These are phyloP conservation scores for Nasua narica DNA, from an alignment of 2,797 vertebrate species.

Conservation along the genomic window DNA sequence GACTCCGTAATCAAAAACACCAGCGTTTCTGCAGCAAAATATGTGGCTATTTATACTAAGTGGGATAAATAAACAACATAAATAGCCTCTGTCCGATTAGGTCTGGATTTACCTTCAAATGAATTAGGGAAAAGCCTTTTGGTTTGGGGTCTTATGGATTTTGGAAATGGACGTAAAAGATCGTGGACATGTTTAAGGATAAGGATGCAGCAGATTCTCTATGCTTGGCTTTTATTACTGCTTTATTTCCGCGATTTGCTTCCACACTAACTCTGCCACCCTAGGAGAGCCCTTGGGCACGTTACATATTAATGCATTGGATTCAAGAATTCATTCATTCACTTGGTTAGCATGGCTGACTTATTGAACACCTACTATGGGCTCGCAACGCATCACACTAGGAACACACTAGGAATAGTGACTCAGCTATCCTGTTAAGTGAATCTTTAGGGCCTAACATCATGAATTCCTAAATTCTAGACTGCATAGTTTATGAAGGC, in stretches of 20 bases:
- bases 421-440: neutral
- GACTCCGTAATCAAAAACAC: neutral
- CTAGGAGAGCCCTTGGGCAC: neutral
- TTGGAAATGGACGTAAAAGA: neutral
- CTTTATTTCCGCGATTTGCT: neutral
- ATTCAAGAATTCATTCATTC: neutral
- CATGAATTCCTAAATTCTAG: neutral
- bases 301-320: neutral
- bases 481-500: neutral
- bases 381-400: rapidly evolving
- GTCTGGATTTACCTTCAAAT: constrained; percentile 11
- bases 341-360: neutral
- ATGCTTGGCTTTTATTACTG: neutral
- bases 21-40: constrained; percentile 15
- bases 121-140: neutral
- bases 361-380: neutral
- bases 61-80: neutral
- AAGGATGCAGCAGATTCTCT: neutral
- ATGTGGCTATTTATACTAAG: neutral
- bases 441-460: neutral
- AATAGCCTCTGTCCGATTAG: neutral
- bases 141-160: neutral
- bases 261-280: neutral
- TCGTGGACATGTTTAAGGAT: neutral
- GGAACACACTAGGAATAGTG: neutral